Conservation (phyloP, 2,888 invertebrate genomes). For the Drosophila mimetica region DNA sequence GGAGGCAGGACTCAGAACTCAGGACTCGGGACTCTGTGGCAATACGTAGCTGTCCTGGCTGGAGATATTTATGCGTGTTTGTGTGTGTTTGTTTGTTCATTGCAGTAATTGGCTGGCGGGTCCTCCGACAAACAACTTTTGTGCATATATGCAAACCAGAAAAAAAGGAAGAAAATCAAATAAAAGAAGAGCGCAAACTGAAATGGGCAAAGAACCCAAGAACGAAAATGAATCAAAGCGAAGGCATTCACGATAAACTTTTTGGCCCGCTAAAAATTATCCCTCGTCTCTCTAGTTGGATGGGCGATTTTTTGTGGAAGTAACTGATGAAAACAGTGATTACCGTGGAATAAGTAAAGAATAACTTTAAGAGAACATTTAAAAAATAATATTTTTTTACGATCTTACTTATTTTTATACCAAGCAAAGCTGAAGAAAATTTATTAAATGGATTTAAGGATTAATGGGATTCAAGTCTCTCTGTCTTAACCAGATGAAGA, state of each 20-base stretch:
- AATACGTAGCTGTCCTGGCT: constrained; percentile 48
- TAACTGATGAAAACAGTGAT: too few relatives aligned
- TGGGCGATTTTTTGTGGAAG: background rate
- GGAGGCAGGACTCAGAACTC: background rate
- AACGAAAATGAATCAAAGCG: constrained; percentile 33
- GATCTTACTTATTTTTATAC: too few relatives aligned
- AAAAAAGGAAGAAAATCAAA: background rate
- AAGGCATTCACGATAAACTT: constrained; percentile 38
- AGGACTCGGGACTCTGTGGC: background rate
- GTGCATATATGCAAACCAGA: constrained; percentile 44
- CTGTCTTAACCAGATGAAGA: too few relatives aligned
- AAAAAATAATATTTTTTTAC: too few relatives aligned
- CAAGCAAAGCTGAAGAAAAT: too few relatives aligned
- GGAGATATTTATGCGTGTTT: constrained; percentile 42
- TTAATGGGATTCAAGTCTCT: too few relatives aligned
- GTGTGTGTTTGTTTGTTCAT: constrained; percentile 17
- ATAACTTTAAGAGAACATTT: too few relatives aligned
- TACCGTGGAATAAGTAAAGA: background rate
- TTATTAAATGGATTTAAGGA: too few relatives aligned
- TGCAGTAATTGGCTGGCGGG: constrained; percentile 67
- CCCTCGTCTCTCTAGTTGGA: background rate
- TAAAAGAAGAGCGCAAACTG: constrained; percentile 4
- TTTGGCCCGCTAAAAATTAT: constrained; percentile 32
- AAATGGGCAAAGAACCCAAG: background rate
- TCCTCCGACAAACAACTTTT: constrained; percentile 44